Evolutionary conservation across 2,113 vertebrate species (phyloP), one percentile per base, ranked within the genome.

Genomic region (Saccopteryx bilineata): DNA sequence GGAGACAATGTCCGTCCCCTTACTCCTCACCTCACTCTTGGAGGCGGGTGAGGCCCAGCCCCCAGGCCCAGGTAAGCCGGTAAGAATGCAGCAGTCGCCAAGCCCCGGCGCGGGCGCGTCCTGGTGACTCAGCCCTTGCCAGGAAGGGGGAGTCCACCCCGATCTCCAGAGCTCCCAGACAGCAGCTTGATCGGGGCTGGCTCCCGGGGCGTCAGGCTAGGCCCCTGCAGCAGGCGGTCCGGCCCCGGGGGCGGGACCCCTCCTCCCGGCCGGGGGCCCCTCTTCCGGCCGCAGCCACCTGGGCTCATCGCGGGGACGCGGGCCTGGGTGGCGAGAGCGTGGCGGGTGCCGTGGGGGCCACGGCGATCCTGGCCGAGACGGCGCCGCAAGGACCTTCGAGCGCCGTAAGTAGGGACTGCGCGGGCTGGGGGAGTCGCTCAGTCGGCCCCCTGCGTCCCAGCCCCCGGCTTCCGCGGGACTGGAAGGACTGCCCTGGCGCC

Each of bases 41-140:
- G 58, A 48, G 75, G 80, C 9, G 5, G 56, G 89, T 11, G 92
- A 93, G 87, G 90, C 91, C 81, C 78, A 26, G 61, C 80, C 91
- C 28, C 19, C 13, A 1, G 50, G 92, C 69, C 48, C 97, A 98
- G 97, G 97, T 97, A 96, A 97, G 94, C 91, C 17, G 19, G 94
- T 58, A 87, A 96, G 95, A 96, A 96, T 72, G 96, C 74, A 61
- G 81, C 46, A 13, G 69, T 78, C 6, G 78, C 86, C 75, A 60
- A 87, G 81, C 78, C 92, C 83, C 12, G 26, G 89, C 33, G 63
- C 63, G 79, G 96, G 96, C 63, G 93, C 33, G 91, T 93, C 96
- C 69, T 15, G 3, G 93, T 97, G 97, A 97, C 97, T 97, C 97
- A 98, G 80, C 66, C 71, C 1, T 75, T 96, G 96, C 91, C 95